Percentiles rank a stretch among this genome's conserved stretches.
phyloP scores from a whole-genome alignment of 2,888 invertebrate genomes.

The Ellobium chinense region DNA sequence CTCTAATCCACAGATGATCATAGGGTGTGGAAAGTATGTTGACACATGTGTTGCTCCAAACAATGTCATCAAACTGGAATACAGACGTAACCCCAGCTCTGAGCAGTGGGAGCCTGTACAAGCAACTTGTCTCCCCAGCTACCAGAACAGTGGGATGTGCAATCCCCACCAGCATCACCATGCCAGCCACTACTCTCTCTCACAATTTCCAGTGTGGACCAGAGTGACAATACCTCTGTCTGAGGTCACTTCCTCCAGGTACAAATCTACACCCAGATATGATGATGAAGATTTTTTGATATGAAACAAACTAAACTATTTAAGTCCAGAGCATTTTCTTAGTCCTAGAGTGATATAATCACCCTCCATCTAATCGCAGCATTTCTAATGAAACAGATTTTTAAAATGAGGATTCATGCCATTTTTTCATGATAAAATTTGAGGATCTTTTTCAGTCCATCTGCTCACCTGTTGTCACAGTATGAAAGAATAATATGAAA shows the following conservation, averaged over 20 bases:
- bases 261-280: no score
- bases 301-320: no score
- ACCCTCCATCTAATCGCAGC: no score
- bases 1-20: conserved; percentile 68
- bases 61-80: conserved; percentile 69
- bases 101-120: conserved; percentile 75
- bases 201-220: conserved; percentile 75
- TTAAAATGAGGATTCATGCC: no score
- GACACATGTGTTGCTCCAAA: conserved; percentile 63
- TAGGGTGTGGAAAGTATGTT: conserved; percentile 74
- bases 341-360: no score
- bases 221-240: conserved; percentile 76
- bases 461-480: no score
- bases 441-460: no score
- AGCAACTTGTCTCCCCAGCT: conserved; percentile 76
- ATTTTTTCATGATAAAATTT: no score
- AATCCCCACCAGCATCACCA: conserved; percentile 75
- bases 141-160: conserved; percentile 74
- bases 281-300: no score
- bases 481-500: no score
- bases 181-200: conserved; percentile 73
- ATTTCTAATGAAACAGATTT: no score
- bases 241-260: conserved; percentile 78
- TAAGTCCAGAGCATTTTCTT: no score
- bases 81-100: conserved; percentile 75